These are phyloP conservation scores for Lordiphosa mommai DNA, from an alignment of 1,140 invertebrate genomes.

Conservation along the genomic window DNA sequence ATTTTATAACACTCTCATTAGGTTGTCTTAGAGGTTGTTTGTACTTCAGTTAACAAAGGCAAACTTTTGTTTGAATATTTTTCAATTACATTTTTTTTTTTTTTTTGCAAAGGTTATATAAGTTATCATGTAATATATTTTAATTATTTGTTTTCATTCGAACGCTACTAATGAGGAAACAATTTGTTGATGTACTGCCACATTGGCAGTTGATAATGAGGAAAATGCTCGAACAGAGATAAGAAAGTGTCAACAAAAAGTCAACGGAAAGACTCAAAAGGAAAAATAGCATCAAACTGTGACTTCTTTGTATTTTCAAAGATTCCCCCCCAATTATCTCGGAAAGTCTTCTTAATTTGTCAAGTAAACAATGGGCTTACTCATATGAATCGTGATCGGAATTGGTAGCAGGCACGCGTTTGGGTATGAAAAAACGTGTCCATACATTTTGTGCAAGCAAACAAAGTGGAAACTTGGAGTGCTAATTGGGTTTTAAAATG, in stretches of 20 bases:
- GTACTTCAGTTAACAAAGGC: too few species aligned
- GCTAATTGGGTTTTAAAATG: slow-evolving; percentile 54
- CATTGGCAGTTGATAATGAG: slow-evolving; percentile 24
- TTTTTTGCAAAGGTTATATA: too few species aligned
- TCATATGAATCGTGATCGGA: slow-evolving; percentile 21
- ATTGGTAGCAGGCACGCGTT: slow-evolving; percentile 46
- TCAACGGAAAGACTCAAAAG: not conserved
- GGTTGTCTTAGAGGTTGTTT: too few species aligned
- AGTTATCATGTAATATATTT: too few species aligned
- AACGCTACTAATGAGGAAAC: slow-evolving; percentile 52
- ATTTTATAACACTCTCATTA: too few species aligned
- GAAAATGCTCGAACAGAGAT: slow-evolving; percentile 13
- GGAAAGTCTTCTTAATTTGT: too few species aligned
- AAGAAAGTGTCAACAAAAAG: slow-evolving; percentile 3
- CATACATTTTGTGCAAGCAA: slow-evolving; percentile 32
- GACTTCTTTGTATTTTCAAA: not conserved
- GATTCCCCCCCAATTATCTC: too few species aligned
- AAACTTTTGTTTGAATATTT: too few species aligned
- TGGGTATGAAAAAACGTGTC: slow-evolving; percentile 55
- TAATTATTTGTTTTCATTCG: slow-evolving; percentile 11
- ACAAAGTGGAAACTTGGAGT: slow-evolving; percentile 8
- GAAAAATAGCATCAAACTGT: not conserved
- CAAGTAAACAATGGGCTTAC: not conserved
- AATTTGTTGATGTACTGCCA: slow-evolving; percentile 37
- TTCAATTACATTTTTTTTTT: too few species aligned